Conservation (phyloP, 1,140 invertebrate species). For the Leptopilina clavipes region DNA sequence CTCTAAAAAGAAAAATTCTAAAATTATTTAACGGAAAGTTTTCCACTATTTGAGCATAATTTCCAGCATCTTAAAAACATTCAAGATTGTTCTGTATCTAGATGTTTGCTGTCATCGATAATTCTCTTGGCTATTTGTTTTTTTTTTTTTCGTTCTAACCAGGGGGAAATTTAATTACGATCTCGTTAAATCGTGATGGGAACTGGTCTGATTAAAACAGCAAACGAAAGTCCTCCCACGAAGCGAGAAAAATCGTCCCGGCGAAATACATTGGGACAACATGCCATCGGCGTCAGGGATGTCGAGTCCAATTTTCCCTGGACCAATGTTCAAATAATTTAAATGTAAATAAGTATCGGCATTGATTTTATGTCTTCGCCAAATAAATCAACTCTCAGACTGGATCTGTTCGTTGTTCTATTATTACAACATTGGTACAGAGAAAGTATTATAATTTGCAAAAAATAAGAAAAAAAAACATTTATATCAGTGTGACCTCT, state of each 20-base stretch:
- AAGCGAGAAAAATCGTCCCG: slow-evolving; percentile 22
- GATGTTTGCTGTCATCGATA: slow-evolving; percentile 35
- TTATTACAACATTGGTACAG: neutral
- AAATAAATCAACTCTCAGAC: slow-evolving; percentile 14
- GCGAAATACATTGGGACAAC: slow-evolving; percentile 22
- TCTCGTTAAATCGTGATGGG: slow-evolving; percentile 18
- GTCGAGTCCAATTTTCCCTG: slow-evolving; percentile 39
- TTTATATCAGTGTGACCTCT: too few relatives aligned
- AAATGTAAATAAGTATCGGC: slow-evolving; percentile 49
- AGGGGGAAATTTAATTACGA: slow-evolving; percentile 43
- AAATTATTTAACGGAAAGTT: too few relatives aligned
- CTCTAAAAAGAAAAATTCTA: too few relatives aligned
- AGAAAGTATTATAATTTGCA: too few relatives aligned
- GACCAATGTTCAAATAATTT: slow-evolving; percentile 47
- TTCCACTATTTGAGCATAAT: too few relatives aligned
- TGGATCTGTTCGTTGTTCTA: neutral
- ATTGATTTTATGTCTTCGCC: slow-evolving; percentile 39
- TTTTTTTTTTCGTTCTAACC: neutral
- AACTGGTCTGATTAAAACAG: slow-evolving; percentile 7
- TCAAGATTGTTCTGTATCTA: too few relatives aligned
- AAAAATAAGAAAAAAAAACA: too few relatives aligned
- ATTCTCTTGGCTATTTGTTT: slow-evolving; percentile 9
- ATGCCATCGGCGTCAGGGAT: neutral
- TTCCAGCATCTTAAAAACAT: too few relatives aligned
- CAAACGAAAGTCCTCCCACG: slow-evolving; percentile 26